Evolutionary conservation across 2,797 vertebrate genomes (phyloP).

Genomic region (Coreius guichenoti): DNA sequence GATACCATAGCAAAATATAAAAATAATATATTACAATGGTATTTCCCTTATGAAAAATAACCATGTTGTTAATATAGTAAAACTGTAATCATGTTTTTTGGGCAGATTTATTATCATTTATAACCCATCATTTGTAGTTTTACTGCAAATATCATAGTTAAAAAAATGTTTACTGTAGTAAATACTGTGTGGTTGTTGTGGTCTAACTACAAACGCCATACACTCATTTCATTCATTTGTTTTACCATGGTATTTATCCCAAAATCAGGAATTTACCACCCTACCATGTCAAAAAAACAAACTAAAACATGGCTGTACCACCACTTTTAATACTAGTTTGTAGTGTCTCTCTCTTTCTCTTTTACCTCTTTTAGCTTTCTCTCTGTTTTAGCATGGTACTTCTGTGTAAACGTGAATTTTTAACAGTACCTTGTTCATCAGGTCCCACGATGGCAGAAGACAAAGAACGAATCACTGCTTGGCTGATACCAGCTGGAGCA

Average conservation of each 20-base stretch:
- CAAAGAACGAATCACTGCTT: slow-evolving; percentile 69
- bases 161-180: too few species aligned
- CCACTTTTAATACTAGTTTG: neutral
- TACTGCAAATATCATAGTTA: too few species aligned
- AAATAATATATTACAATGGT: too few species aligned
- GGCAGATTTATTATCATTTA: neutral
- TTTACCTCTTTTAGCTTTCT: neutral
- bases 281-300: neutral
- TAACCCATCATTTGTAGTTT: too few species aligned
- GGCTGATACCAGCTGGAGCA: slow-evolving; percentile 63
- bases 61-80: neutral
- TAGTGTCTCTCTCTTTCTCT: neutral
- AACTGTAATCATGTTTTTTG: neutral
- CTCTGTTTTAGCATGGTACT: neutral
- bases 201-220: neutral
- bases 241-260: too few species aligned
- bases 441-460: slow-evolving; percentile 69
- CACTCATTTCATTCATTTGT: too few species aligned
- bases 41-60: too few species aligned
- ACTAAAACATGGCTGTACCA: neutral
- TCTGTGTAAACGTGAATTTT: neutral
- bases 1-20: too few species aligned
- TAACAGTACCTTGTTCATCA: slow-evolving; percentile 72
- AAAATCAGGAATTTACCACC: neutral
- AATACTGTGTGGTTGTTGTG: neutral